phyloP scores from a whole-genome alignment of 2,797 vertebrate genomes.

The Brachymystax lenok region DNA sequence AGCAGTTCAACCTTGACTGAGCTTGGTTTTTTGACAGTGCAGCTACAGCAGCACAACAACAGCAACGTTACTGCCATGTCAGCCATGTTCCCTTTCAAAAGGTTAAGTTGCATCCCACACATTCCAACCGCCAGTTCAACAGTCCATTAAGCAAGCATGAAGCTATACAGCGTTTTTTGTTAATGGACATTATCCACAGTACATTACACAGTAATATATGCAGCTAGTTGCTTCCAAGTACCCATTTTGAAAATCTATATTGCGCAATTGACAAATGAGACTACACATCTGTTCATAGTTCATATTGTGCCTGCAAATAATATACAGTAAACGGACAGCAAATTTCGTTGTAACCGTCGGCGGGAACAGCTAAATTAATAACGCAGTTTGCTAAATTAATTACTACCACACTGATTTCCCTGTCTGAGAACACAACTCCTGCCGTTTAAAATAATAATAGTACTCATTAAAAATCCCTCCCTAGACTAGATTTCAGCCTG shows the following conservation, averaged over 20 bases:
- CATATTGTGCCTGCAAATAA: background rate
- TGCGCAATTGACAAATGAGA: background rate
- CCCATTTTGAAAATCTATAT: background rate
- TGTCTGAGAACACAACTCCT: background rate
- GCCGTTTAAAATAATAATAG: background rate
- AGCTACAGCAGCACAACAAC: slow-evolving; percentile 13
- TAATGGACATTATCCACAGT: slow-evolving; percentile 6
- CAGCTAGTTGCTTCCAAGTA: background rate
- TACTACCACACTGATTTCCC: background rate
- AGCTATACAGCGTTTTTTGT: background rate
- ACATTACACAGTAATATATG: slow-evolving; percentile 9
- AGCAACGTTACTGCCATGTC: background rate
- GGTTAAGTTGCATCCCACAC: slow-evolving; percentile 11
- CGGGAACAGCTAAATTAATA: background rate
- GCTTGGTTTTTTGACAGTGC: background rate
- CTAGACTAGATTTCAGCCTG: background rate
- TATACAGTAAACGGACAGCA: background rate
- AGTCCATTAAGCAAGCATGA: slow-evolving; percentile 4
- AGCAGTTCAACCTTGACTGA: background rate
- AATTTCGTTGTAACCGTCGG: background rate
- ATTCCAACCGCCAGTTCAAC: background rate
- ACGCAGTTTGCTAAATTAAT: background rate
- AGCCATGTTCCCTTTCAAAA: slow-evolving; percentile 16
- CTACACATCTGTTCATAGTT: background rate
- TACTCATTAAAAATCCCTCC: background rate